A percentile compares a stretch with the other conserved stretches of the same genome.
These are phyloP conservation scores for Craseonycteris thonglongyai DNA, from an alignment of 2,113 vertebrate species.

Conservation along the genomic window DNA sequence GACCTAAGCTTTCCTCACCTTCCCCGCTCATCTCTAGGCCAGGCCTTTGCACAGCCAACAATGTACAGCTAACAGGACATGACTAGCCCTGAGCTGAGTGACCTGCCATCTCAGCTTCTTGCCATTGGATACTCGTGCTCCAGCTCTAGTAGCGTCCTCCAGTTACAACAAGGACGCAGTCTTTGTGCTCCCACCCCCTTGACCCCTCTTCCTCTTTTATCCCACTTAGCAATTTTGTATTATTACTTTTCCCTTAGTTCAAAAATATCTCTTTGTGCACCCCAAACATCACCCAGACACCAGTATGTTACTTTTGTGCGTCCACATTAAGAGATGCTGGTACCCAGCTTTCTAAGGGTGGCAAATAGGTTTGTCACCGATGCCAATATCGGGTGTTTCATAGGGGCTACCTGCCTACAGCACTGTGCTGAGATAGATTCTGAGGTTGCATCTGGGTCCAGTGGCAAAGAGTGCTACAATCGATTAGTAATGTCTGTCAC, in stretches of 20 bases:
- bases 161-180: not conserved
- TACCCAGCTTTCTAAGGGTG: not conserved
- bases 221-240: not conserved
- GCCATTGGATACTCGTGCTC: too few species aligned
- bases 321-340: not conserved
- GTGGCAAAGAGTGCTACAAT: not conserved
- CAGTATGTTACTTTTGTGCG: too few species aligned
- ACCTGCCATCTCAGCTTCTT: not conserved
- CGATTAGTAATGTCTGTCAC: not conserved
- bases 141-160: not conserved
- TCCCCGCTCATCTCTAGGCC: not conserved
- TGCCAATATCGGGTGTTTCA: not conserved
- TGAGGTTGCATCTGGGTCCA: not conserved
- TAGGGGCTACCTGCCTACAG: not conserved
- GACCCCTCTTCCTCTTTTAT: not conserved
- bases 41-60: not conserved
- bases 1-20: not conserved
- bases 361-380: not conserved
- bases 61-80: accelerated
- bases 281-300: not conserved
- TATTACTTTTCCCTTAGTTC: not conserved
- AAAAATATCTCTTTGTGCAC: not conserved
- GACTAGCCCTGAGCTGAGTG: not conserved
- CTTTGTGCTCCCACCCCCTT: not conserved
- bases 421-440: not conserved